Evolutionary conservation across 2,113 vertebrate genomes (phyloP).

Genomic region (Muntiacus muntjak): DNA sequence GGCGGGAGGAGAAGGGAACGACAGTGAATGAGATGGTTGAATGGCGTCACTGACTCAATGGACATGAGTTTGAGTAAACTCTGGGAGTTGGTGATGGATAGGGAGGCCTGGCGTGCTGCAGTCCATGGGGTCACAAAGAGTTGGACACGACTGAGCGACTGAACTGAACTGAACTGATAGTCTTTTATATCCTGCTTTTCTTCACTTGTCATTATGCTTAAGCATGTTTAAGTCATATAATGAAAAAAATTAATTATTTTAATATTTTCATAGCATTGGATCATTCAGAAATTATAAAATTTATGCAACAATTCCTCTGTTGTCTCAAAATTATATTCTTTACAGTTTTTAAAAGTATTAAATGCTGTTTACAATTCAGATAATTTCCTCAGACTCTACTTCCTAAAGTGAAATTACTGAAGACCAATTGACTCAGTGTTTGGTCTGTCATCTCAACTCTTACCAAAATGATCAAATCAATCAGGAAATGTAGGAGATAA

Average conservation of each 20-base stretch:
- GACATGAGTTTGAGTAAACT: not conserved
- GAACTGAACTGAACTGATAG: not conserved
- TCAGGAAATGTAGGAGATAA: not conserved
- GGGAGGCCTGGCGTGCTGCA: not conserved
- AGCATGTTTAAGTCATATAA: not conserved
- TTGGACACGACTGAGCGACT: not conserved
- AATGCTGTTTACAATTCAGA: not conserved
- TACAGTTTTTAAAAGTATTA: not conserved
- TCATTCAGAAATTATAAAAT: not conserved
- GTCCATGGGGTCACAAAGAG: not conserved
- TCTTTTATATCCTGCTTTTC: not conserved
- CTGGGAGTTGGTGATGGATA: not conserved
- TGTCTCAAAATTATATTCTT: not conserved
- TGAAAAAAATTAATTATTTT: constrained; percentile 10
- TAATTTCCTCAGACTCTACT: not conserved
- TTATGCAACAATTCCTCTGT: not conserved
- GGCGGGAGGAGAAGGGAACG: not conserved
- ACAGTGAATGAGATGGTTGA: not conserved
- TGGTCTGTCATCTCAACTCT: not conserved
- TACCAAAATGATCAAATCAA: not conserved
- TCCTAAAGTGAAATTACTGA: not conserved
- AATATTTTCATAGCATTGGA: not conserved
- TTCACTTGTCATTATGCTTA: not conserved
- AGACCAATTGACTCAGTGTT: not conserved
- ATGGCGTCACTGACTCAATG: not conserved